Percentiles rank a stretch among this genome's conserved stretches.
These are phyloP conservation scores for Sphyrna mokarran DNA, from an alignment of 2,113 vertebrate genomes.

Conservation along the genomic window DNA sequence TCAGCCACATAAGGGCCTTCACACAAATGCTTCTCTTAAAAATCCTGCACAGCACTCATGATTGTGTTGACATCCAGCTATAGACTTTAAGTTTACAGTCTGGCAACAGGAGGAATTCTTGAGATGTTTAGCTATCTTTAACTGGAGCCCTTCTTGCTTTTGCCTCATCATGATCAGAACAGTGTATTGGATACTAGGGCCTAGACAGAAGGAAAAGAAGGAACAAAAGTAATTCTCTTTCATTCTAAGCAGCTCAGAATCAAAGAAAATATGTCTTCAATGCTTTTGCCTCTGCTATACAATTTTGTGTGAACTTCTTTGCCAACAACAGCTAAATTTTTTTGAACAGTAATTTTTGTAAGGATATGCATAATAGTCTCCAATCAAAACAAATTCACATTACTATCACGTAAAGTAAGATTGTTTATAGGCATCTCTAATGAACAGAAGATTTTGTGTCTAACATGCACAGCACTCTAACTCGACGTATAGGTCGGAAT, in stretches of 20 bases:
- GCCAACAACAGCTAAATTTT: neutral
- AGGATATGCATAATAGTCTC: no score
- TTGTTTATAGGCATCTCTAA: neutral
- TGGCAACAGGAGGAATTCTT: conserved; percentile 47
- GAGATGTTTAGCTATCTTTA: conserved; percentile 44
- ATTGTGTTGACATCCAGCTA: conserved; percentile 49
- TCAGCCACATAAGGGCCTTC: conserved; percentile 50
- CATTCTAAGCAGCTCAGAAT: neutral
- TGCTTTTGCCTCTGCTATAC: neutral
- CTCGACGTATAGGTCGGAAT: no score
- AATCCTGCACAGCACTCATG: conserved; percentile 43
- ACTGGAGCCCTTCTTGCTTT: conserved; percentile 2
- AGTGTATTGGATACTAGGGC: neutral
- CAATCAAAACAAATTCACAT: neutral
- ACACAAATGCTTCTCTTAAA: conserved; percentile 51
- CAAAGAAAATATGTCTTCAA: neutral
- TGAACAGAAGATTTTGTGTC: neutral
- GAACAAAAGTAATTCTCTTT: neutral
- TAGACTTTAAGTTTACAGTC: conserved; percentile 43
- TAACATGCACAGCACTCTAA: neutral
- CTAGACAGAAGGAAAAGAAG: neutral
- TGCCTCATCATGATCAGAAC: neutral
- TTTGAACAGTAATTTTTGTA: neutral
- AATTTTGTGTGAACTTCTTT: neutral
- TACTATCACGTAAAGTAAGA: no score